Evolutionary conservation across 2,797 vertebrate species (phyloP), one percentile per base, ranked within the genome.

Genomic region (Falco berigora): DNA sequence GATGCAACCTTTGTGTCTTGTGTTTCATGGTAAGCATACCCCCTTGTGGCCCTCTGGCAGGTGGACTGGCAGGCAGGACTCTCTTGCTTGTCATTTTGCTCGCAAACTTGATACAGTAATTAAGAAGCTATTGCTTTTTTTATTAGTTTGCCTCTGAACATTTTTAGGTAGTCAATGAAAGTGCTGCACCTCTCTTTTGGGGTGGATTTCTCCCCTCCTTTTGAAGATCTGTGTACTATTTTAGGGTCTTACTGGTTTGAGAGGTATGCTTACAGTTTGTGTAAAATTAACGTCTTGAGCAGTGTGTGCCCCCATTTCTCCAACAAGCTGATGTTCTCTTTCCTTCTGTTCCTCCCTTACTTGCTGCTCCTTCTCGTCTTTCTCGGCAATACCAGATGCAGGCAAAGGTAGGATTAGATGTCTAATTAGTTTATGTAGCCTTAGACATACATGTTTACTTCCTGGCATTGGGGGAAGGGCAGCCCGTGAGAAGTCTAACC

Each of bases 361-460:
- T 86, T 75, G 47, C 58, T 73, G 66, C 47, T 79, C 53, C 78
- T 80, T 81, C 67, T 95, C 68, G 2, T 80, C 89, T 95, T 90
- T 77, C 90, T 78, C 20, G 3, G 80, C 88, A 86, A 28, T 71
- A 49, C 52, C 79, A 90, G 91, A 69, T 79, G 92, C 75, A 96
- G 94, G 76, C 86, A 80, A 96, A 94, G 68, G 85, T 92, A 69
- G 85, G 96, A 94, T 97, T 96, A 96, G 81, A 59, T 96, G 81
- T 96, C 95, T 96, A 96, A 97, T 96, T 94, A 95, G 93, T 96
- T 96, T 93, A 96, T 30, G 40, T 77, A 82, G 90, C 84, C 68
- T 90, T 81, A 94, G 90, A 91, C 81, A 67, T 52, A 49, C 3
- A 4, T 93, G 86, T 92, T 96, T 95, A 84, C 68, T 90, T 77